Percentiles rank a stretch among this genome's conserved stretches.
Conservation (phyloP, 2,888 invertebrate genomes). For the Coenonympha arcania region DNA sequence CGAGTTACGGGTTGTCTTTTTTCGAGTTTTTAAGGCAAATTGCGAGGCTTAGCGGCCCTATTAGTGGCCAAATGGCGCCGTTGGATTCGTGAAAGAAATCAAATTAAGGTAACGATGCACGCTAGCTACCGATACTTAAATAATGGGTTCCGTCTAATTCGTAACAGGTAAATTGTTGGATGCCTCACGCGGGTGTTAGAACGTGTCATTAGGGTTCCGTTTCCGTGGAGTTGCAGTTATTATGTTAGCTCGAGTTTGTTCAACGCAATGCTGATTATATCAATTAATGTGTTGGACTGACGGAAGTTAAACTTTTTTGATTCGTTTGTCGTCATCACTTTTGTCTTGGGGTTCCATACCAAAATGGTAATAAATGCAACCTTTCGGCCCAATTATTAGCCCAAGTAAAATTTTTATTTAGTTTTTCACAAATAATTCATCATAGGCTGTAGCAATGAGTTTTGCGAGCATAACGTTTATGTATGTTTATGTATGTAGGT, state of each 20-base stretch:
- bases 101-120: constrained; percentile 70
- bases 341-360: no score
- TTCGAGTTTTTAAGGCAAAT: constrained; percentile 52
- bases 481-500: no score
- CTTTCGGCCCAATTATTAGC: no score
- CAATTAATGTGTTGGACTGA: constrained; percentile 41
- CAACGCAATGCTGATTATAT: constrained; percentile 52
- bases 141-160: constrained; percentile 70
- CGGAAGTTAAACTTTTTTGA: constrained; percentile 21
- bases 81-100: constrained; percentile 62
- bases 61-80: constrained; percentile 65
- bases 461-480: no score
- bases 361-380: no score
- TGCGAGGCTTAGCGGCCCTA: constrained; percentile 46
- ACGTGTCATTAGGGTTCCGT: constrained; percentile 47
- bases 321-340: constrained; percentile 3
- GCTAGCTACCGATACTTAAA: constrained; percentile 66
- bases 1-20: constrained; percentile 49
- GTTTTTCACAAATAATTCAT: no score
- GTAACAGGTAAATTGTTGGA: constrained; percentile 66
- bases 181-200: constrained; percentile 55
- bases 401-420: no score
- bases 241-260: constrained; percentile 62
- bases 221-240: constrained; percentile 32
- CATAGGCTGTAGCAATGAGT: no score